Evolutionary conservation across 2,797 vertebrate species (phyloP).

Genomic region (Serranus cabrilla): DNA sequence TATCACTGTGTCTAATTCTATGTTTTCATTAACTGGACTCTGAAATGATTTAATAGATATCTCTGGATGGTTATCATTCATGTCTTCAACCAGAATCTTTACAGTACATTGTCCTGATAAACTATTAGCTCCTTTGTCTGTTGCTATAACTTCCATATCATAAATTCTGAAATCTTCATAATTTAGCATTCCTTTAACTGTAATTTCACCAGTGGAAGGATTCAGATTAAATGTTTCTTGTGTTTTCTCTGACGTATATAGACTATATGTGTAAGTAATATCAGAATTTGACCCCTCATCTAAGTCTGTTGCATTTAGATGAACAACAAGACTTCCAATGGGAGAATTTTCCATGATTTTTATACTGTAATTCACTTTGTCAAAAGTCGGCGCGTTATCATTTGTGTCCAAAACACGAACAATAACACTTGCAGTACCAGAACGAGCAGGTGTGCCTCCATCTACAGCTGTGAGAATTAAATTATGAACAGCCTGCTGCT

Average conservation of each 20-base stretch:
- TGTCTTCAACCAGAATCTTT: constrained; percentile 75
- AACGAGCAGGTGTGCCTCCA: constrained; percentile 55
- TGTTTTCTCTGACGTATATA: constrained; percentile 79
- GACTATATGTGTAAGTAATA: constrained; percentile 71
- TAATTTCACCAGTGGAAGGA: constrained; percentile 80
- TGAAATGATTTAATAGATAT: constrained; percentile 74
- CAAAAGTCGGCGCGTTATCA: constrained; percentile 86
- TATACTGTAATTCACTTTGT: constrained; percentile 38
- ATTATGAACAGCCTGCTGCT: constrained; percentile 63
- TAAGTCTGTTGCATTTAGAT: constrained; percentile 82
- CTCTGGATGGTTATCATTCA: constrained; percentile 82
- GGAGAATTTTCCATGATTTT: constrained; percentile 80
- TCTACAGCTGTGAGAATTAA: constrained; percentile 73
- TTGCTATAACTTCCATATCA: constrained; percentile 85
- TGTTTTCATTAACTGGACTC: constrained; percentile 73
- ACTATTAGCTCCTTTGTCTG: constrained; percentile 74
- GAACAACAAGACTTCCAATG: constrained; percentile 79
- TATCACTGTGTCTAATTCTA: constrained; percentile 73
- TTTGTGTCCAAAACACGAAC: constrained; percentile 83
- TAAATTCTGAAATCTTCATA: constrained; percentile 86
- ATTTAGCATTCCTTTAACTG: constrained; percentile 83
- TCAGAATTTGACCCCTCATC: constrained; percentile 70
- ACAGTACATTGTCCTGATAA: constrained; percentile 82
- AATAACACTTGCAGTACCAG: constrained; percentile 78
- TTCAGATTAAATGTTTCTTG: constrained; percentile 74